Conservation (phyloP, 2,888 invertebrate genomes). For the Spodoptera exigua region DNA sequence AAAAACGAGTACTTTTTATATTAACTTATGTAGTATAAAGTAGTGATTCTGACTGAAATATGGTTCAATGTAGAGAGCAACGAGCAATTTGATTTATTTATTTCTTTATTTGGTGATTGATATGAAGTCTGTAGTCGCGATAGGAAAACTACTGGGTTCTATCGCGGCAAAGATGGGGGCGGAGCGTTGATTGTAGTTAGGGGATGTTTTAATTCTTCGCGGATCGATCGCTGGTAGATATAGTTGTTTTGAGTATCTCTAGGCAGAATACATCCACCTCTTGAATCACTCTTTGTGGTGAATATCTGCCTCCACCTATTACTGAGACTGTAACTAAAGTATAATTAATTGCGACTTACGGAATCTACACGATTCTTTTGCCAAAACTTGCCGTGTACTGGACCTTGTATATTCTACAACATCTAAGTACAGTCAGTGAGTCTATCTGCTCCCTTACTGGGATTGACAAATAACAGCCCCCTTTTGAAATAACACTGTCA, state of each 20-base stretch:
- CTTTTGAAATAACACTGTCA: conserved; percentile 10
- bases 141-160: neutral
- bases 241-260: neutral
- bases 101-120: no score
- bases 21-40: no score
- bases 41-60: no score
- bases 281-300: neutral
- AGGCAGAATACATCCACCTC: neutral
- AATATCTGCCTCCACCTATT: neutral
- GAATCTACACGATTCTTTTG: neutral
- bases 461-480: conserved; percentile 13
- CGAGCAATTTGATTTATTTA: no score
- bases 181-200: neutral
- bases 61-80: no score
- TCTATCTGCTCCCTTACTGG: conserved; percentile 2
- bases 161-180: neutral
- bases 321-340: neutral
- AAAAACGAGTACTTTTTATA: no score
- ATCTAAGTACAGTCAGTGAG: conserved; percentile 1
- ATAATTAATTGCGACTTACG: neutral
- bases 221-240: neutral
- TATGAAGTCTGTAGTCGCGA: no score
- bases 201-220: neutral
- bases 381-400: neutral
- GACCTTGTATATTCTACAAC: no score